Base-by-base conservation (phyloP, 2,888 invertebrate species). In the Coenonympha arcania region DNA sequence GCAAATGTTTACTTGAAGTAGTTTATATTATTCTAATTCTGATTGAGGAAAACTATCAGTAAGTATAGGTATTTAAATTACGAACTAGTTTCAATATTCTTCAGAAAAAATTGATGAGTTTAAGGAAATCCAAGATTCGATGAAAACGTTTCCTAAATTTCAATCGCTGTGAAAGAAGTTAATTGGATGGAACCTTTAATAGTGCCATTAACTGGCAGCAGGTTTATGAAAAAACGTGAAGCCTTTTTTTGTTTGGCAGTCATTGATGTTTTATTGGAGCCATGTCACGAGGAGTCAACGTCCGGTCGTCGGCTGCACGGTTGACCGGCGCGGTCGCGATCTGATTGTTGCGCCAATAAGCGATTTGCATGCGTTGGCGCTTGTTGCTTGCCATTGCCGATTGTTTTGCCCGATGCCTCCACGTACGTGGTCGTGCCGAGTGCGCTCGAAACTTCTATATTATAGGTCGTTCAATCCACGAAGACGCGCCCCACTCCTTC, bases 291-390 rank as follows among this genome's bases (percentile, higher is more conserved):
- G 58, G 62, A 67, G 81, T 81, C 81, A 77, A 73, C 63, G 82
- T 76, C 82, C 83, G 74, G 63, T 36, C 55, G 63, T 36, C 55
- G 52, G 36, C 28, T 66, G 70, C 68, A 73, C 73, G 77, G 78
- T 75, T 79, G 82, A 79, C 81, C 77, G 81, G 72, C 67, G 69
- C 63, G 71, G 81, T 81, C 77, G 78, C 83, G 84, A 80, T 79
- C 85, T 81, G 84, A 84, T 86, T 82, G 79, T 73, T 71, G 74
- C 69, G 64, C 72, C 80, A 79, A 80, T 81, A 79, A 76, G 71
- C 73, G 77, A 79, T 84, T 81, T 82, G 82, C 84, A 81, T 84
- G 79, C 76, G 77, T 73, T 68, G 62, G 67, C 68, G 67, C 56
- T 55, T 64, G n/a, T n/a, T n/a, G n/a, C n/a, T n/a, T n/a, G n/a